phyloP scores from a whole-genome alignment of 2,888 invertebrate species.

The Bembecia ichneumoniformis region DNA sequence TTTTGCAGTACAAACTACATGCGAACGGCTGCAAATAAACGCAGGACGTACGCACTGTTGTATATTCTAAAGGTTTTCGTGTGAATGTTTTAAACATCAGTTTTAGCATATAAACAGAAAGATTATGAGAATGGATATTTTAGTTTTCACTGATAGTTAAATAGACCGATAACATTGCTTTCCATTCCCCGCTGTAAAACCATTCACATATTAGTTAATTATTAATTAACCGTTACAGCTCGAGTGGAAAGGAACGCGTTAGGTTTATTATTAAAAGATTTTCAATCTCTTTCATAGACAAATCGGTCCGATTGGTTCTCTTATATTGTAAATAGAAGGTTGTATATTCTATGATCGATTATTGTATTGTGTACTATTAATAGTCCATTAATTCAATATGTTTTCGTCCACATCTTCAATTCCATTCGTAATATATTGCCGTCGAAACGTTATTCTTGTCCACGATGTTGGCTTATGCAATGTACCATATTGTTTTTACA shows the following conservation, averaged over 20 bases:
- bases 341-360: constrained; percentile 19
- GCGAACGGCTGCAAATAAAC: too few relatives aligned
- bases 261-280: background rate
- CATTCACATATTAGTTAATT: background rate
- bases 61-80: too few relatives aligned
- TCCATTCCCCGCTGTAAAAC: background rate
- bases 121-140: too few relatives aligned
- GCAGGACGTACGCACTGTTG: too few relatives aligned
- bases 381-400: constrained; percentile 61
- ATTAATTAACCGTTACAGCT: background rate
- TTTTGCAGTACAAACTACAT: too few relatives aligned
- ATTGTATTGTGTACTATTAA: constrained; percentile 7
- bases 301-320: constrained; percentile 34
- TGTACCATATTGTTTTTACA: constrained; percentile 30
- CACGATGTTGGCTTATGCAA: constrained; percentile 39
- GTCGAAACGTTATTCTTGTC: constrained; percentile 40
- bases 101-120: too few relatives aligned
- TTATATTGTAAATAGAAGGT: constrained; percentile 52
- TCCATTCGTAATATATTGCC: constrained; percentile 61
- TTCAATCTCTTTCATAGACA: background rate
- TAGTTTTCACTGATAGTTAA: too few relatives aligned
- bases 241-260: background rate
- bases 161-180: background rate
- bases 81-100: too few relatives aligned
- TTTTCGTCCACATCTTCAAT: constrained; percentile 64